These are phyloP conservation scores for Hylaea fasciaria DNA, from an alignment of 2,888 invertebrate genomes.

Conservation along the genomic window DNA sequence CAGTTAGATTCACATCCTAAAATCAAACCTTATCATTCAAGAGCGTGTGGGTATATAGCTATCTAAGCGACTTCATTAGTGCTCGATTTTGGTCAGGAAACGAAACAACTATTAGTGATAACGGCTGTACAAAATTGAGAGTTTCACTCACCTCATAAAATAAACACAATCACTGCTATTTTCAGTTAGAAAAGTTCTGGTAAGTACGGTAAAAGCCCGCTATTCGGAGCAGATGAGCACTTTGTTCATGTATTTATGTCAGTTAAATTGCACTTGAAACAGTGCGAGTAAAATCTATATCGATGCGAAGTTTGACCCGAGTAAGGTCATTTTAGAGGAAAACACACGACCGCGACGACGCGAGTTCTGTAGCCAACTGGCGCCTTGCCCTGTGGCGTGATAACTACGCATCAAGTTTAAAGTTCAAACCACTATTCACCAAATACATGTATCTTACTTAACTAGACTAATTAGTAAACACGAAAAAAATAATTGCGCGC, in stretches of 20 bases:
- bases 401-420: slow-evolving; percentile 69
- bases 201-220: background rate
- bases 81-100: too few relatives aligned
- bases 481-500: slow-evolving; percentile 48
- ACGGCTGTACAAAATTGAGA: background rate
- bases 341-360: slow-evolving; percentile 62
- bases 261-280: slow-evolving; percentile 4
- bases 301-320: slow-evolving; percentile 53
- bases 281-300: slow-evolving; percentile 5
- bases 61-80: background rate
- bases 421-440: slow-evolving; percentile 70
- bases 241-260: slow-evolving; percentile 10
- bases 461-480: slow-evolving; percentile 41
- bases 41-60: background rate
- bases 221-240: background rate
- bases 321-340: slow-evolving; percentile 61
- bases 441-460: slow-evolving; percentile 41
- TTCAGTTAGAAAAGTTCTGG: slow-evolving; percentile 1
- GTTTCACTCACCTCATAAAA: slow-evolving; percentile 18
- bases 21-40: slow-evolving; percentile 10
- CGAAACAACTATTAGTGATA: background rate
- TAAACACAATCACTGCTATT: slow-evolving; percentile 1
- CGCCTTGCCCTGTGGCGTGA: slow-evolving; percentile 74
- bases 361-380: slow-evolving; percentile 79
- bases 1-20: background rate